A percentile compares a stretch with the other conserved stretches of the same genome.
Conservation (phyloP, 2,797 vertebrate genomes). For the Sebastes baramenuke region DNA sequence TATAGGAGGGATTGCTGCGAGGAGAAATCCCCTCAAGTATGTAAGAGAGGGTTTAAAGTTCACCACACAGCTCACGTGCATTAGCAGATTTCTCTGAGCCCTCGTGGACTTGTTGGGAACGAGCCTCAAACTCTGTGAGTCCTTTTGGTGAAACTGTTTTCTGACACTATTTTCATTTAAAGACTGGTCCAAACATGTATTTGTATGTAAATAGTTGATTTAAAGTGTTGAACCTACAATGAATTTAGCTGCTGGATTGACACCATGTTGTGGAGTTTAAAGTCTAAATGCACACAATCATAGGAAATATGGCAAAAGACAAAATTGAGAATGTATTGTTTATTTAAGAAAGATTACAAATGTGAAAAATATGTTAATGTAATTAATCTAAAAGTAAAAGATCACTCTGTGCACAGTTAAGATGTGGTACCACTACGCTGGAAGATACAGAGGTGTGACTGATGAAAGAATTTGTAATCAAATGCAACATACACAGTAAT, state of each 20-base stretch:
- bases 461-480: too few relatives aligned
- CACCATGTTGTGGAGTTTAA: background rate
- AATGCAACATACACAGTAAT: too few relatives aligned
- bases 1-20: background rate
- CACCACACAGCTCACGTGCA: background rate
- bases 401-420: background rate
- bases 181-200: background rate
- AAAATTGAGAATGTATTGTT: background rate
- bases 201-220: background rate
- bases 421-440: background rate
- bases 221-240: background rate
- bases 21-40: background rate
- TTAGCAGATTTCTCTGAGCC: background rate
- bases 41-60: background rate
- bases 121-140: background rate
- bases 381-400: too few relatives aligned
- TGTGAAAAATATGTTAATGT: too few relatives aligned
- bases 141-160: background rate
- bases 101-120: background rate
- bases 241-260: background rate
- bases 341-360: background rate
- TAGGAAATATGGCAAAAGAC: background rate
- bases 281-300: background rate
- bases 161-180: background rate
- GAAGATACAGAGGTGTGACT: background rate